Conservation (phyloP, 2,888 invertebrate species). For the Acrobeloides nanus region DNA sequence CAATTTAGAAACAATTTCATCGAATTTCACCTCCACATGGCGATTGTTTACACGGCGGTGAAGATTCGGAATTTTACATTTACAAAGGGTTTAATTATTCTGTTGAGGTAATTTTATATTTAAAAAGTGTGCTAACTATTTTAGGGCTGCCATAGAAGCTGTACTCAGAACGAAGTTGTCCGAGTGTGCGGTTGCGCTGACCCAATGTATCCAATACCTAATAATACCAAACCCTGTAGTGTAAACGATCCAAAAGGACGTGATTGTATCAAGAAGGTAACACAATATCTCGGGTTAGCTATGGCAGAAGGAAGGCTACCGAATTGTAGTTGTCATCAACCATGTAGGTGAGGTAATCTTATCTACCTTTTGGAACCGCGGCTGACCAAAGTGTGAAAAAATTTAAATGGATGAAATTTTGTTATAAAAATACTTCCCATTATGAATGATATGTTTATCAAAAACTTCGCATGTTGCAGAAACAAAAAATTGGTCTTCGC, state of each 20-base stretch:
- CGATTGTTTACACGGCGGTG: conserved; percentile 42
- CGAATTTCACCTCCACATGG: conserved; percentile 47
- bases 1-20: conserved; percentile 45
- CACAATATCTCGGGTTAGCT: conserved; percentile 35
- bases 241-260: conserved; percentile 42
- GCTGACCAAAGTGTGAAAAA: too few species aligned
- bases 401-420: too few species aligned
- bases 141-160: conserved; percentile 49
- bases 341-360: conserved; percentile 40
- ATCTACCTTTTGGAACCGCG: too few species aligned
- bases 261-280: conserved; percentile 47
- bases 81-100: conserved; percentile 51
- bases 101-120: too few species aligned
- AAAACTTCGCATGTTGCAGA: too few species aligned
- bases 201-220: conserved; percentile 48
- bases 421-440: too few species aligned
- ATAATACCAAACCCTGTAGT: conserved; percentile 27
- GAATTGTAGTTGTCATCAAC: conserved; percentile 50
- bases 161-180: conserved; percentile 47
- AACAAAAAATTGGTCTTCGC: too few species aligned
- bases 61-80: conserved; percentile 36
- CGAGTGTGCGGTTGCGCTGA: conserved; percentile 46
- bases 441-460: too few species aligned
- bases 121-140: too few species aligned
- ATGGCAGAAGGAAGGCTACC: conserved; percentile 31